Percentiles rank a stretch among this genome's conserved stretches.
These are phyloP conservation scores for Cryptus armator DNA, from an alignment of 2,888 invertebrate genomes.

Conservation along the genomic window DNA sequence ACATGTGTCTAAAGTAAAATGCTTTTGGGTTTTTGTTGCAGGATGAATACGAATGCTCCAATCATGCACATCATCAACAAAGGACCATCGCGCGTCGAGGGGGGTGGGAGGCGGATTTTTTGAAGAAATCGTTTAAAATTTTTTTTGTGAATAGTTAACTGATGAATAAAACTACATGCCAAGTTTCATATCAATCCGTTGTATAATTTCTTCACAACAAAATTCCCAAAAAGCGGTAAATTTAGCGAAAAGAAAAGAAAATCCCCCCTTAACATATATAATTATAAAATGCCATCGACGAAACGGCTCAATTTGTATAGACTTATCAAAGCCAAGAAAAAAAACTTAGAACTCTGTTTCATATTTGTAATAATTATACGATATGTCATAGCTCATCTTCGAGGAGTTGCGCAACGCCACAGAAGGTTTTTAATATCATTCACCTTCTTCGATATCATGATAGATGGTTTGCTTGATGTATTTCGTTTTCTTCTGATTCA, in stretches of 20 bases:
- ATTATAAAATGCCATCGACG: too few species aligned
- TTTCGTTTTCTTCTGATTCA: too few species aligned
- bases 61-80: constrained; percentile 29
- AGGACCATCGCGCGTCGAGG: background rate
- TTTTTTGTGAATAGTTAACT: constrained; percentile 21
- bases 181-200: constrained; percentile 24
- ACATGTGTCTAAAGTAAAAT: constrained; percentile 27
- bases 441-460: too few species aligned
- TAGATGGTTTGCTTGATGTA: too few species aligned
- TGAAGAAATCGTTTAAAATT: constrained; percentile 7
- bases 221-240: constrained; percentile 19
- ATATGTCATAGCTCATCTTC: too few species aligned
- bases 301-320: too few species aligned
- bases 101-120: constrained; percentile 40
- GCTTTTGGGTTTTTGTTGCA: constrained; percentile 27
- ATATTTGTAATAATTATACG: too few species aligned
- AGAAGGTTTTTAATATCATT: too few species aligned
- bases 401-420: too few species aligned
- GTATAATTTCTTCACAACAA: constrained; percentile 17
- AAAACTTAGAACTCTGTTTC: too few species aligned
- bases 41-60: constrained; percentile 25
- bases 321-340: too few species aligned
- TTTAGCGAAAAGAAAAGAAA: constrained; percentile 21
- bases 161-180: constrained; percentile 42
- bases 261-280: constrained; percentile 1